These are phyloP conservation scores for Gallinago jamesoni DNA, from an alignment of 2,113 vertebrate genomes.

Conservation along the genomic window DNA sequence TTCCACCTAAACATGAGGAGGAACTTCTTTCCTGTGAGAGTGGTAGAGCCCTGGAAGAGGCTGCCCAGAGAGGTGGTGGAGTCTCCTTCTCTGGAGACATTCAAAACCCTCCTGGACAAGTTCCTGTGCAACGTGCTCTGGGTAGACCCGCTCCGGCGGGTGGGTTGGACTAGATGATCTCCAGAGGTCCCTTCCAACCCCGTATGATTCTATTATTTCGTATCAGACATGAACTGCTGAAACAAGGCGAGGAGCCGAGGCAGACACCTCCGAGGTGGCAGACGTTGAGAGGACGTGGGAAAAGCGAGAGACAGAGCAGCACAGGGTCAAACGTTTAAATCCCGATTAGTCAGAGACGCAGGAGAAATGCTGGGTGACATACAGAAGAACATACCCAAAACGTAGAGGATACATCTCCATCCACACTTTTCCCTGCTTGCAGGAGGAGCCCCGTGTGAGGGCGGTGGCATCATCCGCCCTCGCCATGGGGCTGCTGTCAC, in stretches of 20 bases:
- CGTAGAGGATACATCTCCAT: accelerated
- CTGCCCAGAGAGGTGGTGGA: too few relatives aligned
- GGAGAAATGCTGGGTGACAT: background rate
- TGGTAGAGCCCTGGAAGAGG: too few relatives aligned
- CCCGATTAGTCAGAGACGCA: background rate
- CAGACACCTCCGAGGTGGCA: background rate
- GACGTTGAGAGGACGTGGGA: accelerated
- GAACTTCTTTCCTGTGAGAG: too few relatives aligned
- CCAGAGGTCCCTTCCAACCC: too few relatives aligned
- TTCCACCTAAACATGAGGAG: too few relatives aligned
- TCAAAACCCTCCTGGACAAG: too few relatives aligned
- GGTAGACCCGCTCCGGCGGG: too few relatives aligned
- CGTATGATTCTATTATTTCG: background rate
- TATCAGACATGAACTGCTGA: background rate
- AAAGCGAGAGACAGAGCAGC: background rate
- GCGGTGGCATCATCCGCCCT: background rate
- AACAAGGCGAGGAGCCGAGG: background rate
- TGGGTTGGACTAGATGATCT: too few relatives aligned
- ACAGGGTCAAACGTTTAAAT: background rate
- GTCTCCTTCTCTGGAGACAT: too few relatives aligned
- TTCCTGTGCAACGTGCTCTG: too few relatives aligned
- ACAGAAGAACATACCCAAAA: accelerated
- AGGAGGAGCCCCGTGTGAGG: background rate
- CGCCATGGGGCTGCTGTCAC: background rate
- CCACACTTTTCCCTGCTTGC: background rate